These are phyloP conservation scores for Heliocidaris erythrogramma DNA, from an alignment of 35 echinoderm and acorn worm genomes.

Conservation along the genomic window DNA sequence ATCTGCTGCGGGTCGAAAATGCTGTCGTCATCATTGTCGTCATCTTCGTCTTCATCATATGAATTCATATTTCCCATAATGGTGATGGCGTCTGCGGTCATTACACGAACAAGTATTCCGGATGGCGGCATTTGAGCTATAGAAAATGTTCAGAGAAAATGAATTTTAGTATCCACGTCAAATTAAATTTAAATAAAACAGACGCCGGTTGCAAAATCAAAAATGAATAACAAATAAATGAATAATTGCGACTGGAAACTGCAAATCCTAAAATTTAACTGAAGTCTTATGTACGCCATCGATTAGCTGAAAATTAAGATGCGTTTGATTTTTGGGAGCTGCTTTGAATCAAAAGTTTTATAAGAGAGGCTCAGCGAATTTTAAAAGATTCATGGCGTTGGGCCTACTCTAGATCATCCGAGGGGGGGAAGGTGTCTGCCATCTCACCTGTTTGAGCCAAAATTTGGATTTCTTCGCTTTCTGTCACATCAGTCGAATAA, in stretches of 20 bases:
- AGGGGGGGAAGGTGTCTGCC: too few relatives aligned
- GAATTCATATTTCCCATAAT: not conserved
- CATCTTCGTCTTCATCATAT: not conserved
- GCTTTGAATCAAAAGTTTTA: too few relatives aligned
- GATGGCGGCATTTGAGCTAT: not conserved
- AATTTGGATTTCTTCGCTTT: not conserved
- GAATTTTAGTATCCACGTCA: not conserved
- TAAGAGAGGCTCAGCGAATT: too few relatives aligned
- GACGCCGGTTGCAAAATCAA: not conserved
- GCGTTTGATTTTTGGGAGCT: too few relatives aligned
- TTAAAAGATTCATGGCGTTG: too few relatives aligned
- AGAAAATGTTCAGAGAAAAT: not conserved
- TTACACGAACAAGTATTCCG: slow-evolving; percentile 10
- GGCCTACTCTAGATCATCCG: too few relatives aligned
- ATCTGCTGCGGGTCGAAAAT: not conserved
- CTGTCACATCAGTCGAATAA: not conserved
- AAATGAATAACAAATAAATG: not conserved
- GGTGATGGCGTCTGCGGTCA: slow-evolving; percentile 15
- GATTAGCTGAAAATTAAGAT: too few relatives aligned
- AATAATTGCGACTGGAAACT: not conserved
- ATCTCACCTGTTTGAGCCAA: slow-evolving; percentile 13
- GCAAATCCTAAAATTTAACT: too few relatives aligned
- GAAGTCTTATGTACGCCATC: too few relatives aligned
- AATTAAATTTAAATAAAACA: not conserved
- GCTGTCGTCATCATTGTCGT: not conserved